phyloP scores from a whole-genome alignment of 1,140 invertebrate genomes.

The Aphis craccivora region DNA sequence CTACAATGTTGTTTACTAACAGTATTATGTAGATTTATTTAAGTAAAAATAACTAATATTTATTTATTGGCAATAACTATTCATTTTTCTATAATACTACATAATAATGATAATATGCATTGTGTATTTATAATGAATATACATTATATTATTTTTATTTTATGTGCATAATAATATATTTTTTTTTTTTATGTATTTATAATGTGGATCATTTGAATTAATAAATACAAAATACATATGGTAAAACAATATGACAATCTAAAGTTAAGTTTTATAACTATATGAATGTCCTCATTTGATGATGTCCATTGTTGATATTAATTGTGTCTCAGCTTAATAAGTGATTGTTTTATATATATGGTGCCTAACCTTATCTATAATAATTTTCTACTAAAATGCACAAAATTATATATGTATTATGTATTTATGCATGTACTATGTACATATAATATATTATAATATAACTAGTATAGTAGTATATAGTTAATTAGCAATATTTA shows the following conservation, averaged over 20 bases:
- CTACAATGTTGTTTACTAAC: not conserved
- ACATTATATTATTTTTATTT: not conserved
- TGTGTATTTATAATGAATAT: not conserved
- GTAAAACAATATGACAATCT: not conserved
- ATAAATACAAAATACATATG: not conserved
- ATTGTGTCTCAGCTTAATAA: not conserved
- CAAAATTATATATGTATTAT: not conserved
- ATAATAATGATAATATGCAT: not conserved
- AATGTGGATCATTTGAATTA: not conserved
- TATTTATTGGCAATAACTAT: slow-evolving; percentile 14
- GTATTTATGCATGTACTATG: not conserved
- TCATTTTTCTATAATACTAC: not conserved
- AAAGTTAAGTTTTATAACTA: not conserved
- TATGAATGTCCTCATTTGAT: not conserved
- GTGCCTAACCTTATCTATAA: not conserved
- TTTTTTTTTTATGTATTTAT: not conserved
- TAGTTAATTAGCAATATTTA: not conserved
- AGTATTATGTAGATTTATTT: slow-evolving; percentile 29
- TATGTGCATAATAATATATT: not conserved
- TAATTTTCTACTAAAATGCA: not conserved
- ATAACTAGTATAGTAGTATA: not conserved
- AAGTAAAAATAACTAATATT: not conserved
- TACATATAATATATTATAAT: too few relatives aligned
- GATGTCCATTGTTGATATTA: not conserved
- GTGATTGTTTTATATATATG: not conserved